Conservation (phyloP, 2,113 vertebrate species). For the Ciconia boyciana region DNA sequence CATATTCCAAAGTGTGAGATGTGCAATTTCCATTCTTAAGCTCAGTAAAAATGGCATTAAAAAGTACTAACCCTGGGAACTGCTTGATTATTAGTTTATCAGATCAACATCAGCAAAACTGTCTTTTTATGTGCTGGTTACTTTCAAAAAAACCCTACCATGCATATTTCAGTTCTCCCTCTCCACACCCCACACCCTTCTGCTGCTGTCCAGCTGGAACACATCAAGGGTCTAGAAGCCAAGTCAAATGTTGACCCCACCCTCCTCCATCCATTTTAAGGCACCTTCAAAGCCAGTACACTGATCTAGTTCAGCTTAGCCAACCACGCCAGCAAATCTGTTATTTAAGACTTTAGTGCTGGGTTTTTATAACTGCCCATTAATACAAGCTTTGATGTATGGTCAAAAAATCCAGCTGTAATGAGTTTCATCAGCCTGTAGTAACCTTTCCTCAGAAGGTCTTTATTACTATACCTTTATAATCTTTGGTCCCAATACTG, state of each 20-base stretch:
- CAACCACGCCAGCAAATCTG: slow-evolving; percentile 68
- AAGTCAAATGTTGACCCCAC: slow-evolving; percentile 74
- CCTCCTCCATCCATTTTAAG: slow-evolving; percentile 76
- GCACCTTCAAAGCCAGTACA: slow-evolving; percentile 73
- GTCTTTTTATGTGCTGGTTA: slow-evolving; percentile 36
- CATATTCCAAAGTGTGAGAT: not conserved
- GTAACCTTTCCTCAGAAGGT: slow-evolving; percentile 45
- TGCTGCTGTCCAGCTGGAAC: slow-evolving; percentile 71
- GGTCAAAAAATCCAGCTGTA: slow-evolving; percentile 61
- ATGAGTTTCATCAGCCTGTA: slow-evolving; percentile 55
- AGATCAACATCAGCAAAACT: slow-evolving; percentile 22
- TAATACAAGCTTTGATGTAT: slow-evolving; percentile 68
- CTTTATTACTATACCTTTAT: slow-evolving; percentile 48
- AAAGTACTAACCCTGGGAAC: not conserved
- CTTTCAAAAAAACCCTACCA: slow-evolving; percentile 42
- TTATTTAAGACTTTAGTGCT: slow-evolving; percentile 66
- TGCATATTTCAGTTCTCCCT: slow-evolving; percentile 37
- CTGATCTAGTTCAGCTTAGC: slow-evolving; percentile 59
- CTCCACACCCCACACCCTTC: slow-evolving; percentile 56
- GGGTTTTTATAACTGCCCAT: slow-evolving; percentile 68
- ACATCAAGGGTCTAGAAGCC: slow-evolving; percentile 73
- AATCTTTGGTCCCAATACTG: slow-evolving; percentile 17
- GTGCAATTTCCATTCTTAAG: slow-evolving; percentile 8
- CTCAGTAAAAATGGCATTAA: slow-evolving; percentile 17
- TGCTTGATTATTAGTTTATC: slow-evolving; percentile 10